These are phyloP conservation scores for Microtus pennsylvanicus DNA, from an alignment of 2,113 vertebrate genomes.

Conservation along the genomic window DNA sequence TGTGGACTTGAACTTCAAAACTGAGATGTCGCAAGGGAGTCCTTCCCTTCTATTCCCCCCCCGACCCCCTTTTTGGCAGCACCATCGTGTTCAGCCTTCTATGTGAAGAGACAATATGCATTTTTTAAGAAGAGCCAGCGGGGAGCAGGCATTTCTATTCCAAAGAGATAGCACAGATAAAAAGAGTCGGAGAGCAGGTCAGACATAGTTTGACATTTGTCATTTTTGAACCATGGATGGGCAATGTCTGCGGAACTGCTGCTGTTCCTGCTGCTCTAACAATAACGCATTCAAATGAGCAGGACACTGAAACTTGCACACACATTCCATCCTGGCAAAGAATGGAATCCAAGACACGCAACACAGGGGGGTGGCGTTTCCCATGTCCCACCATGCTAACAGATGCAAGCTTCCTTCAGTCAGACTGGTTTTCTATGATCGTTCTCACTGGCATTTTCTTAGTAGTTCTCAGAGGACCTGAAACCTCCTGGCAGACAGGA, in stretches of 20 bases:
- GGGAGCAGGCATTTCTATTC: constrained; percentile 78
- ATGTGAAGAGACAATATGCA: constrained; percentile 74
- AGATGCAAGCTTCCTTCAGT: constrained; percentile 16
- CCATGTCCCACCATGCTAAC: constrained; percentile 35
- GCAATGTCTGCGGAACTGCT: constrained; percentile 57
- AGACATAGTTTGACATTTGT: constrained; percentile 80
- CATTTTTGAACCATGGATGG: constrained; percentile 75
- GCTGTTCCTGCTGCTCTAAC: constrained; percentile 51
- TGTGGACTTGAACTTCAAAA: constrained; percentile 58
- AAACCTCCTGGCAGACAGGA: neutral
- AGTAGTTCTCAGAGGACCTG: constrained; percentile 2
- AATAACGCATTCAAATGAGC: constrained; percentile 75
- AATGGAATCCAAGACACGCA: constrained; percentile 31
- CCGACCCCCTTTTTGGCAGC: neutral
- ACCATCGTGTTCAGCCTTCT: constrained; percentile 57
- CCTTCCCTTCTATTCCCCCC: neutral
- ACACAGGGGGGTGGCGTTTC: neutral
- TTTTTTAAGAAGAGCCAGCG: constrained; percentile 78
- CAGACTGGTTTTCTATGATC: neutral
- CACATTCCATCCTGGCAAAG: neutral
- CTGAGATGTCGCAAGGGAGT: constrained; percentile 38
- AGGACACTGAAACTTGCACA: constrained; percentile 52
- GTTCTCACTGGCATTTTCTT: constrained; percentile 34
- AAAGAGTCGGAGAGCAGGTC: constrained; percentile 72
- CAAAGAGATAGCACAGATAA: constrained; percentile 77